A percentile compares a stretch with the other conserved stretches of the same genome.
These are phyloP conservation scores for Vanacampus margaritifer DNA, from an alignment of 2,113 vertebrate species.

Conservation along the genomic window DNA sequence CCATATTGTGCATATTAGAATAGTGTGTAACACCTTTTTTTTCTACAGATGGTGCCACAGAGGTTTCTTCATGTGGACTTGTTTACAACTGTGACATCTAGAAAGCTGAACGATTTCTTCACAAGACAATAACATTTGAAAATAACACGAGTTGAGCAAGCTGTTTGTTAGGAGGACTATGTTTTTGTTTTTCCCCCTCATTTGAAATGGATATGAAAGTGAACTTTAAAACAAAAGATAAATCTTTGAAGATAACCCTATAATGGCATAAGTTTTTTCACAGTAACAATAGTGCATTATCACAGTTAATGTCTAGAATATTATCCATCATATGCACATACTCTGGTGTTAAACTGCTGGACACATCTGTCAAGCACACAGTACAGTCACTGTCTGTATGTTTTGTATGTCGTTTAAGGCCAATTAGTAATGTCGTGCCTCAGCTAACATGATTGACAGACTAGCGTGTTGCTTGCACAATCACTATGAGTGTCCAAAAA, in stretches of 20 bases:
- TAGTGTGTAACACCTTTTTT: background rate
- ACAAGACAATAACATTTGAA: background rate
- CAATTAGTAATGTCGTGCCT: conserved; percentile 2
- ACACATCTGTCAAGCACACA: background rate
- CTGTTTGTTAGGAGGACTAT: background rate
- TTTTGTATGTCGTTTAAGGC: conserved; percentile 12
- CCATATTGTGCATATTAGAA: background rate
- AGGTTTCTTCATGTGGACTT: background rate
- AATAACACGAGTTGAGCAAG: background rate
- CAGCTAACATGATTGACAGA: conserved; percentile 4
- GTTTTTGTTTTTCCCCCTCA: background rate
- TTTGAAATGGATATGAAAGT: conserved; percentile 17
- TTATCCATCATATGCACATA: background rate
- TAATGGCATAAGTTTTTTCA: background rate
- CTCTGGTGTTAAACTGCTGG: background rate
- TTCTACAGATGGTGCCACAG: background rate
- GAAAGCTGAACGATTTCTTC: background rate
- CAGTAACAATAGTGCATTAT: background rate
- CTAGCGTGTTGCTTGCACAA: conserved; percentile 19
- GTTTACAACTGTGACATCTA: conserved; percentile 3
- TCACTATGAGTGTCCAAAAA: background rate
- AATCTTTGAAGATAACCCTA: background rate
- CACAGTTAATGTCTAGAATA: background rate
- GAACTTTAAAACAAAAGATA: background rate
- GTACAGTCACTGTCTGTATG: background rate